Conservation (phyloP, 2,888 invertebrate species). For the Tanaodytes sp. region DNA sequence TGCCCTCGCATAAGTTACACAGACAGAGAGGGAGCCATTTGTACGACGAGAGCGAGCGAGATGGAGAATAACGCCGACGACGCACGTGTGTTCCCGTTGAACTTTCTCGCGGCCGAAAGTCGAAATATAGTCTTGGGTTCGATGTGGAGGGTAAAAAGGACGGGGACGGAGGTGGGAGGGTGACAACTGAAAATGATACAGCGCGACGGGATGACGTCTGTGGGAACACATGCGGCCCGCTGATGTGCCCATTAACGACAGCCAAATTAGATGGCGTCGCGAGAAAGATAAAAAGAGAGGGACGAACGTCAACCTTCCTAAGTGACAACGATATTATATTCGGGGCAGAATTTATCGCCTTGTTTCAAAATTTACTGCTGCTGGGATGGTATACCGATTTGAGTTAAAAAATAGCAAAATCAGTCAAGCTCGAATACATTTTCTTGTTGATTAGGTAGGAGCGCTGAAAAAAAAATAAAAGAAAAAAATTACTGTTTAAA, state of each 20-base stretch:
- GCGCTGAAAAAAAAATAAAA: no score
- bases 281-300: no score
- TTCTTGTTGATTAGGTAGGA: no score
- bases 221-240: constrained; percentile 52
- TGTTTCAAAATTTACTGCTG: no score
- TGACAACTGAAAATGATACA: constrained; percentile 59
- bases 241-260: constrained; percentile 38
- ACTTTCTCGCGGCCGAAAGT: constrained; percentile 37
- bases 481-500: no score
- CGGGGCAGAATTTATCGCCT: constrained; percentile 39
- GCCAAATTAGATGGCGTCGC: constrained; percentile 42
- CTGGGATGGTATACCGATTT: no score
- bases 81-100: constrained; percentile 49
- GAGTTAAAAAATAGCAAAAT: no score
- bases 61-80: no score
- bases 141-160: constrained; percentile 22
- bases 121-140: constrained; percentile 30
- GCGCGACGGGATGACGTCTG: constrained; percentile 45
- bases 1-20: constrained; percentile 38
- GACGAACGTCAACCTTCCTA: constrained; percentile 18
- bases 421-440: no score
- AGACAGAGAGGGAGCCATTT: no score
- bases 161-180: background rate
- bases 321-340: constrained; percentile 24
- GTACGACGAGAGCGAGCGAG: no score